Evolutionary conservation across 2,113 vertebrate species (phyloP), one percentile per base, ranked within the genome.

Genomic region (Pollimyrus isidori): DNA sequence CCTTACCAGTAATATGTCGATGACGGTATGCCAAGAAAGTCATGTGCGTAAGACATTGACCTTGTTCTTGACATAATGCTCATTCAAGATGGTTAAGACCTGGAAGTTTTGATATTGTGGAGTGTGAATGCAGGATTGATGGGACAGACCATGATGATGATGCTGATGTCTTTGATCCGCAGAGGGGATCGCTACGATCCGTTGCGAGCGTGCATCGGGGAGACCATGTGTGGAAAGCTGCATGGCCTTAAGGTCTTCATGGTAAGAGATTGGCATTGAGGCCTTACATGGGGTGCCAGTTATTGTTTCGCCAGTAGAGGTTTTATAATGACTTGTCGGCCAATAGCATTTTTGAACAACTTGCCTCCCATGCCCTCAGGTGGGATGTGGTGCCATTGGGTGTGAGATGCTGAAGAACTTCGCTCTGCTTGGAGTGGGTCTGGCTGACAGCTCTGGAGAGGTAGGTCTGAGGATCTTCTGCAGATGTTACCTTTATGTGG

Each of bases 361-460:
- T 46, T n/a, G 21, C 17, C 35, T 42, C 52, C 10, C 45, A 50
- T 5, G 15, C 26, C 11, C 21, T 56, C 92, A 99, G 98, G 97
- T 99, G 92, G 98, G 98, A 86, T 99, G 98, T 92, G 98, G 98
- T 88, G 98, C 98, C 0, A 99, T 99, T 91, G 98, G 98, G 89
- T 99, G 98, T 93, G 98, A 99, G 96, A 99, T 99, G 98, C 94
- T 99, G 83, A 99, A 99, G 94, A 99, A 99, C 93, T 97, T 99
- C 88, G 98, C 98, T 6, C 95, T 99, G 89, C 97, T 99, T 82
- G 98, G 98, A 87, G 97, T 98, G 35, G 97, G 97, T 89, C 94
- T 97, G 92, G 93, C 95, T 84, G 95, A 93, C 92, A 93, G 73
- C 83, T 96, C 94, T 82, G 96, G 95, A 91, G 93, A 95, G 95